These are phyloP conservation scores for Drosophila melanosoma DNA, from an alignment of 2,888 invertebrate species.

Conservation along the genomic window DNA sequence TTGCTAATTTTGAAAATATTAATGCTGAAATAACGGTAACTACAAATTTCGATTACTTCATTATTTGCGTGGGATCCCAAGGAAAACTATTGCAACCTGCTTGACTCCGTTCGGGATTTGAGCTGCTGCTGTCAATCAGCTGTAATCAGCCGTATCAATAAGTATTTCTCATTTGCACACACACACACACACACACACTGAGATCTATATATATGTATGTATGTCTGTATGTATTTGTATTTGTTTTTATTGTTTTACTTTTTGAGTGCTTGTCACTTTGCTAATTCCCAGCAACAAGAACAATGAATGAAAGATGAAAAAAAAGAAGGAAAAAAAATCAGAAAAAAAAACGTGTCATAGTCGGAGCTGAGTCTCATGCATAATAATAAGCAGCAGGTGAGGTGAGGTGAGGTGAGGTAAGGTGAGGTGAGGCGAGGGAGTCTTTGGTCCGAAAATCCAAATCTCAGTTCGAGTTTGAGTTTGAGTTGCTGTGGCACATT, in stretches of 20 bases:
- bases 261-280: conserved; percentile 55
- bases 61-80: background rate
- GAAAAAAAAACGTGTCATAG: conserved; percentile 59
- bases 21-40: background rate
- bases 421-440: conserved; percentile 27
- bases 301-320: conserved; percentile 8
- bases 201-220: background rate
- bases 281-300: conserved; percentile 62
- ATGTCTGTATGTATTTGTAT: background rate
- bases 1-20: background rate
- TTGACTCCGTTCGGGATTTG: conserved; percentile 44
- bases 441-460: conserved; percentile 11
- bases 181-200: background rate
- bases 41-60: background rate
- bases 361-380: conserved; percentile 56
- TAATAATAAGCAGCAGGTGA: conserved; percentile 35
- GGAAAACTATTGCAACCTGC: conserved; percentile 21
- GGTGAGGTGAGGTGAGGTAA: no score
- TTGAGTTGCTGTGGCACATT: conserved; percentile 46
- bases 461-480: conserved; percentile 19
- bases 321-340: conserved; percentile 13
- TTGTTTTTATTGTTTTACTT: conserved; percentile 1
- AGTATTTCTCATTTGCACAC: conserved; percentile 15
- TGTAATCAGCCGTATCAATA: conserved; percentile 52
- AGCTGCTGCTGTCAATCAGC: conserved; percentile 34